phyloP scores from a whole-genome alignment of 2,113 vertebrate species.

The Phaethon lepturus region DNA sequence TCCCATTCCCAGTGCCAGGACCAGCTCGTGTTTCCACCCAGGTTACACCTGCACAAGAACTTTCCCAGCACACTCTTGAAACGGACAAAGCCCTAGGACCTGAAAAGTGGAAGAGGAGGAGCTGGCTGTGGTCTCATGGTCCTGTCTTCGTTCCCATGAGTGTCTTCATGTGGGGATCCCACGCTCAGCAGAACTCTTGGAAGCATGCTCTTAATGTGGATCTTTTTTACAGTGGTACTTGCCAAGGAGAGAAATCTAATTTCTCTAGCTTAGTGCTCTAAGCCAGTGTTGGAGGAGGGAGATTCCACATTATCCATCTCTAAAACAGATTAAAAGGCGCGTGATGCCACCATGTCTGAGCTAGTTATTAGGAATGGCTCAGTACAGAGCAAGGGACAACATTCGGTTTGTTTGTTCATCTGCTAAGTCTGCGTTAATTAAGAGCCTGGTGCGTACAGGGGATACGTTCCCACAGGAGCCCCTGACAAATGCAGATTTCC shows the following conservation, averaged over 20 bases:
- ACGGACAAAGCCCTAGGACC: not conserved
- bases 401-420: not conserved
- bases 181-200: not conserved
- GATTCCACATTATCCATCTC: not conserved
- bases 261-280: not conserved
- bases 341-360: not conserved
- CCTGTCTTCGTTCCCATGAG: not conserved
- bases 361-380: not conserved
- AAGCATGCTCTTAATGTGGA: not conserved
- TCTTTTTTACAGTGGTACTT: not conserved
- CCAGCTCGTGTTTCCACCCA: not conserved
- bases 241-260: not conserved
- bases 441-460: not conserved
- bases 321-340: not conserved
- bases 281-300: not conserved
- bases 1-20: not conserved
- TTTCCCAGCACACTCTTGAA: not conserved
- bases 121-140: not conserved
- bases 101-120: not conserved
- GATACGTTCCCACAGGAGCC: not conserved
- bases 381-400: not conserved
- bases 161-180: not conserved
- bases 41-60: not conserved
- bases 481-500: not conserved
- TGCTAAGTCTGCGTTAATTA: slow-evolving; percentile 33